phyloP scores from a whole-genome alignment of 2,113 vertebrate species.

The Cyanoliseus patagonus region DNA sequence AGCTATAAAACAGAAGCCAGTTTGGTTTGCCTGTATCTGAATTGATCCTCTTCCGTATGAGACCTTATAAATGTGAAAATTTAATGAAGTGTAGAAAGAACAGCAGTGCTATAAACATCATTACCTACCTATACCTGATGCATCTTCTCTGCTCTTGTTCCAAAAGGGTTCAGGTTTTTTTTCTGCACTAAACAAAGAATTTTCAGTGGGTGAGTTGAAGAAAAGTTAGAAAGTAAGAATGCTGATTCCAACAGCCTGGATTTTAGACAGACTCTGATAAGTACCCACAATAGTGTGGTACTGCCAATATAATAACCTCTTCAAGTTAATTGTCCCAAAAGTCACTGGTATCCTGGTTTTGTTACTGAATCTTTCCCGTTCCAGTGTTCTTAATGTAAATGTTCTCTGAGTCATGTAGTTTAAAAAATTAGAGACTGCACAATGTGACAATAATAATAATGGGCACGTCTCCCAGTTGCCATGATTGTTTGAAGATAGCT shows the following conservation, averaged over 20 bases:
- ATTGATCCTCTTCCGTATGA: not conserved
- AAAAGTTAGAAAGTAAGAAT: not conserved
- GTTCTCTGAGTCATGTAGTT: not conserved
- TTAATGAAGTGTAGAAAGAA: not conserved
- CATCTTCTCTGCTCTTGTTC: not conserved
- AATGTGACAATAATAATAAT: not conserved
- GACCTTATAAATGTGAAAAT: not conserved
- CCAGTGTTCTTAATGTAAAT: not conserved
- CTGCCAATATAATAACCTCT: constrained; percentile 3
- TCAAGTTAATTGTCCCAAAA: not conserved
- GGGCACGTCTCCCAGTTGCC: not conserved
- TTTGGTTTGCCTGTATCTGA: not conserved
- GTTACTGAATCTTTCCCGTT: not conserved
- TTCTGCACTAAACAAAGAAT: not conserved
- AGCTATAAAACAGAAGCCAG: not conserved
- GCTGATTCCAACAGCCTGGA: not conserved
- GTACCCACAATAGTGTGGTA: not conserved
- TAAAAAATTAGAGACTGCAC: not conserved
- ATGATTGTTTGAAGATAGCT: not conserved
- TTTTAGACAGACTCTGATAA: not conserved
- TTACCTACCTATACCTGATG: not conserved
- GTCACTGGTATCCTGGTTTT: not conserved
- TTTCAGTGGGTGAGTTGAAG: not conserved
- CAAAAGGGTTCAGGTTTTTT: not conserved
- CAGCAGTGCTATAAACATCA: not conserved